Evolutionary conservation across 2,797 vertebrate genomes (phyloP), one percentile per base, ranked within the genome.

Genomic region (Denticeps clupeoides): DNA sequence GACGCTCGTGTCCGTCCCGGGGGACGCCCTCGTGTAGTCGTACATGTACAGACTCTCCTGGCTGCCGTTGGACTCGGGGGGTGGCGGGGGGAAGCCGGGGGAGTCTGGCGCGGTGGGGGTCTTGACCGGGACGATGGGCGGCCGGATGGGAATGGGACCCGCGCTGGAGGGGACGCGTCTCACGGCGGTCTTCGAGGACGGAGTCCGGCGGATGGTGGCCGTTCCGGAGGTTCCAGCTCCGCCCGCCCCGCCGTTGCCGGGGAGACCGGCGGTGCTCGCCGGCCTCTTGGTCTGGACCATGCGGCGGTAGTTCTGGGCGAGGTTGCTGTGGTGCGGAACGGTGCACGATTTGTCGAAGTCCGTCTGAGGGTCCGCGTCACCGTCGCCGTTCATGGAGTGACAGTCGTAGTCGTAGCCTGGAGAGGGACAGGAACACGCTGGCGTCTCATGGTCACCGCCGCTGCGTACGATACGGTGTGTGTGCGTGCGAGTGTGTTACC

Each of bases 311-410:
- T 90, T 97, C 80, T 98, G 93, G 45, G 91, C 93, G 1, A 99
- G 87, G 78, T 92, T 96, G 70, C 95, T 99, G 70, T 96, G 90
- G 51, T 93, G 89, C 0, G 95, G 93, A 68, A 97, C 90, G 61
- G 95, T 97, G 68, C 89, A 97, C n/a, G 93, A 99, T 65, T 89
- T 91, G 80, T 97, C 92, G 1, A 93, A 96, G 64, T 97, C 95
- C 0, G 83, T 78, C 48, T 89, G 89, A 11, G 82, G 74, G 25
- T 94, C 90, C 0, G 73, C 73, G 56, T 97, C 92, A 1, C 75
- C 77, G 0, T 97, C 91, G 0, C 95, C 95, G 0, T 97, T 97
- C 64, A 98, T 88, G 0, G 93, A 95, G 72, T 93, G 95, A 81
- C 91, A 92, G 79, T 99, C 93, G 0, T 90, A 97, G 73, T 98